phyloP scores from a whole-genome alignment of 2,888 invertebrate species.

The Sussaba pulchella region DNA sequence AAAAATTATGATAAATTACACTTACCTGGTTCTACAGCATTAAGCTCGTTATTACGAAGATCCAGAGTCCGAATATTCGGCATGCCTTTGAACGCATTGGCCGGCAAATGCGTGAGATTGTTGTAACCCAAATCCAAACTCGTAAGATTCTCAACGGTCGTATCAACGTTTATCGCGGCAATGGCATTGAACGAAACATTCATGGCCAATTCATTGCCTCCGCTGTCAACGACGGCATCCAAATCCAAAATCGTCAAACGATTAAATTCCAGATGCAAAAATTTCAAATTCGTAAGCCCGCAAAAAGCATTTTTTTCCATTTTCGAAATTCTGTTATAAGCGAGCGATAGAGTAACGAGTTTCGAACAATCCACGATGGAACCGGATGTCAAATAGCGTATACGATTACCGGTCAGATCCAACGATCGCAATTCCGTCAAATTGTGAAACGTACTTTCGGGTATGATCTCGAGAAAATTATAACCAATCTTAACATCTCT shows the following conservation, averaged over 20 bases:
- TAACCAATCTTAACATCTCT: slow-evolving; percentile 93
- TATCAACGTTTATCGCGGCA: slow-evolving; percentile 86
- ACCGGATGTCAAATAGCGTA: slow-evolving; percentile 88
- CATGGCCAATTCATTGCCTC: slow-evolving; percentile 87
- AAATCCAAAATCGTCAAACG: slow-evolving; percentile 88
- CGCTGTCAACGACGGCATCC: slow-evolving; percentile 79
- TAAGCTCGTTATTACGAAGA: slow-evolving; percentile 92
- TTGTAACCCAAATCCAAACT: slow-evolving; percentile 95
- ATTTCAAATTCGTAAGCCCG: slow-evolving; percentile 90
- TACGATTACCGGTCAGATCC: slow-evolving; percentile 92
- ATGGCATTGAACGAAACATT: slow-evolving; percentile 93
- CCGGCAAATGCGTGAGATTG: slow-evolving; percentile 89
- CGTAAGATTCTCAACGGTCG: slow-evolving; percentile 88
- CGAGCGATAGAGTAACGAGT: slow-evolving; percentile 92
- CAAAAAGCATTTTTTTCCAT: slow-evolving; percentile 91
- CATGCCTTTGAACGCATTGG: slow-evolving; percentile 89
- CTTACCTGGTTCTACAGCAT: slow-evolving; percentile 91
- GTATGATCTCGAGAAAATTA: slow-evolving; percentile 90
- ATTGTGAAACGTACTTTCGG: slow-evolving; percentile 89
- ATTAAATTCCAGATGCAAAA: slow-evolving; percentile 93
- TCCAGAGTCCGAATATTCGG: slow-evolving; percentile 92
- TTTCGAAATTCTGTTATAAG: slow-evolving; percentile 91
- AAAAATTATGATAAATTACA: no score
- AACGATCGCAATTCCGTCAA: slow-evolving; percentile 91
- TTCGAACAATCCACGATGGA: slow-evolving; percentile 92